Base-by-base conservation (phyloP, 2,113 vertebrate genomes). In the Morone saxatilis region DNA sequence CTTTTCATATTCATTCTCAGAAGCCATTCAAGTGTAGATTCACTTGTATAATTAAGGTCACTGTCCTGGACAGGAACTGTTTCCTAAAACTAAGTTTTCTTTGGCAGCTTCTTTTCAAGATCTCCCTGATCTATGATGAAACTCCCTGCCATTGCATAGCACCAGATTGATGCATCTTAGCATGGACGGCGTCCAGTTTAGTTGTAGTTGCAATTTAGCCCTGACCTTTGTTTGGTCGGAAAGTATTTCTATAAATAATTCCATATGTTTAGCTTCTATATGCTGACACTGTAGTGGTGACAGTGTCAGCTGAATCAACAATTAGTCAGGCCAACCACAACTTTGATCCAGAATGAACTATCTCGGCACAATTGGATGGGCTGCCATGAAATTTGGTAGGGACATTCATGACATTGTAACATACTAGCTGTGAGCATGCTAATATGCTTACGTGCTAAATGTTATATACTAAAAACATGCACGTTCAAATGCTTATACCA, bases 1-100 rank as follows among this genome's bases (percentile, higher is more conserved):
- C 54, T 56, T 91, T 83, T 80, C 81, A 71, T 71, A 81, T 72
- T 88, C 51, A 1, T 68, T 80, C 66, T 85, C 65, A 47, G 61
- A 80, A 54, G 62, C 47, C 70, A 62, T 79, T 82, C 16, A 43
- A 82, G 80, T 79, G 71, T 57, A 80, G 71, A 71, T 80, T 60
- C 61, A 61, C 9, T 72, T n/a, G 25, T 66, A 56, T 78, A 74
- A 86, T 79, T 81, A 43, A 0, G 19, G 48, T 56, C 70, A 51
- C 12, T 57, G 53, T 68, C 63, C 66, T 75, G 10, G 63, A 80
- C 50, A 61, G 41, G 47, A 71, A 63, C 31, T 59, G 1, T 77
- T 60, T 47, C 36, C 12, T 17, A 7, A 56, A 61, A 43, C 0
- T 6, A 62, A 22, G 6, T 20, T 40, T 78, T 76, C 74, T 77